Evolutionary conservation across 1,140 invertebrate species (phyloP).

Genomic region (Eriocheir sinensis): DNA sequence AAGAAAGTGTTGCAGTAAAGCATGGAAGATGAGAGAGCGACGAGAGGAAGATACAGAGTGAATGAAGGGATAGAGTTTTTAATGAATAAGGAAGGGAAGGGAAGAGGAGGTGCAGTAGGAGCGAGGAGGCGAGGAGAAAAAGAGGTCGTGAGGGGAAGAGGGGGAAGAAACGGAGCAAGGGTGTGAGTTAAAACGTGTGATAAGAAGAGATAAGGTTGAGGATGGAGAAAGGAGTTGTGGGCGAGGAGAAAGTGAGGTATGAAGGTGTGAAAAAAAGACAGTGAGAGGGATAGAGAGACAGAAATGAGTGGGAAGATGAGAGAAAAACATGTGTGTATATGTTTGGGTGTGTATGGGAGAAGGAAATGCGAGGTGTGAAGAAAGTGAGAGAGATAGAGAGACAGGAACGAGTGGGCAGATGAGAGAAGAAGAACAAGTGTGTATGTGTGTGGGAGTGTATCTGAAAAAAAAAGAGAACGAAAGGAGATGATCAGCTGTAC

Average conservation of each 20-base stretch:
- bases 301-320: background rate
- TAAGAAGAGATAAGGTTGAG: background rate
- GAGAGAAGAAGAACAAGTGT: background rate
- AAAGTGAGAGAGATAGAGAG: background rate
- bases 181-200: background rate
- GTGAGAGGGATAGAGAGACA: background rate
- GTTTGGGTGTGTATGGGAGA: too few species aligned
- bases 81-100: background rate
- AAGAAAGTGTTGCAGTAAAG: background rate
- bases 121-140: too few species aligned
- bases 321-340: too few species aligned
- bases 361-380: background rate
- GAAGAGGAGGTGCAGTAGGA: background rate
- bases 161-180: background rate
- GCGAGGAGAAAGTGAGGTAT: background rate
- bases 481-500: too few species aligned
- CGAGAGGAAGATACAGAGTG: too few species aligned
- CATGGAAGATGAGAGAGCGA: too few species aligned
- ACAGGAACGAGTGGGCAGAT: background rate
- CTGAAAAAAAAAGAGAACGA: background rate
- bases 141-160: background rate
- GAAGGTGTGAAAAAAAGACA: background rate
- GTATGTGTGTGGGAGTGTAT: background rate
- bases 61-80: too few species aligned
- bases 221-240: background rate